Evolutionary conservation across 2,888 invertebrate genomes (phyloP).

Genomic region (Stenolophus ochropezus): DNA sequence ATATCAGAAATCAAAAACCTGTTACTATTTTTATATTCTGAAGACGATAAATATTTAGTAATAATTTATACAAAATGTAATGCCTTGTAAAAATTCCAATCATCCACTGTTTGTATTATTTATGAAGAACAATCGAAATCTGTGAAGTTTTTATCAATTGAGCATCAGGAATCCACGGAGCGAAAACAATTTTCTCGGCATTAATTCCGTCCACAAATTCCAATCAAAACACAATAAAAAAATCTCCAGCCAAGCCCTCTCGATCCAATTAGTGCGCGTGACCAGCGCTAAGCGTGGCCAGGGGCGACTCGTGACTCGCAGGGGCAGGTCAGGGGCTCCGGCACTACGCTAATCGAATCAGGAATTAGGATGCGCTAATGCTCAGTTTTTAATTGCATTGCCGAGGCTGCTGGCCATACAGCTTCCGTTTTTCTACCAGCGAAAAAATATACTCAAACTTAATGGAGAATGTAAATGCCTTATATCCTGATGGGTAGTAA

Average conservation of each 20-base stretch:
- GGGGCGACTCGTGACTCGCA: neutral
- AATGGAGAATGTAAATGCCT: neutral
- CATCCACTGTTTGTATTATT: too few species aligned
- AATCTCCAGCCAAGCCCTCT: conserved; percentile 25
- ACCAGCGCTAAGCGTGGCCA: conserved; percentile 25
- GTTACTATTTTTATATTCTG: too few species aligned
- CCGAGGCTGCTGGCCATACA: neutral
- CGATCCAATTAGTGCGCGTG: conserved; percentile 35
- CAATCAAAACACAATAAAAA: conserved; percentile 45
- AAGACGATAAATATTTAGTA: too few species aligned
- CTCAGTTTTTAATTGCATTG: neutral
- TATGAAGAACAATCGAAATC: neutral
- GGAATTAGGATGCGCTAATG: conserved; percentile 7
- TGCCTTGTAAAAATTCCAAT: too few species aligned
- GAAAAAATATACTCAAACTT: too few species aligned
- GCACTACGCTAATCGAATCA: neutral
- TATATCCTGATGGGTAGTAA: neutral
- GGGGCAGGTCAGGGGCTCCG: neutral
- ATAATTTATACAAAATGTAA: too few species aligned
- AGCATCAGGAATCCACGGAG: neutral
- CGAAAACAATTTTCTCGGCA: conserved; percentile 23
- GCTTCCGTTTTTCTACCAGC: neutral
- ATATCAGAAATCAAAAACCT: too few species aligned
- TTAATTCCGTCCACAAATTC: conserved; percentile 38
- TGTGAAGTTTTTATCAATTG: neutral